Evolutionary conservation across 2,797 vertebrate species (phyloP), one percentile per base, ranked within the genome.

Genomic region (Adrianichthys oophorus): DNA sequence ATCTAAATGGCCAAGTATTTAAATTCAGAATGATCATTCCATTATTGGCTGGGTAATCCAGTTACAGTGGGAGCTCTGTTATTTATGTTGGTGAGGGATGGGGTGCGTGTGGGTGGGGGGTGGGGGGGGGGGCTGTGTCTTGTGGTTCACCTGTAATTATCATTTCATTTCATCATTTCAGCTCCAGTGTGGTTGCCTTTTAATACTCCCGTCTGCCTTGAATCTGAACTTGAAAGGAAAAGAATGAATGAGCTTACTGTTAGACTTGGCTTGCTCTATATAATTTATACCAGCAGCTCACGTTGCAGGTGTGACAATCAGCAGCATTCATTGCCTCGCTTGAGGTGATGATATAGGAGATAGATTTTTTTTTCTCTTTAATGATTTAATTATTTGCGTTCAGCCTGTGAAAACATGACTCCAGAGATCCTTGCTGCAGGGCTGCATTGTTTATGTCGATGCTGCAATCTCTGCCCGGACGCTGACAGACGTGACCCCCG

Each of bases 121-220:
- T 78, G 76, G 76, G 78, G 63, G 70, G 74, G 84, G 76, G 66
- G 68, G 55, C 68, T 47, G 81, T 85, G 87, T 79, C 79, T 87
- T 81, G 89, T 76, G 86, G 83, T 86, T 89, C 85, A 87, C 89
- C 85, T 89, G 85, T 92, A 88, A 91, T 91, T 90, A 90, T 76
- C 77, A 72, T 69, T 84, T 80, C 32, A 41, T 46, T 87, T 90
- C 80, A 87, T 86, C 82, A 87, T 84, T 82, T 91, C 85, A 86
- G 77, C 87, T 76, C 75, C 60, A 52, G 79, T 80, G 79, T 59
- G 84, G 85, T 82, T 88, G 56, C 82, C 77, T 85, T 89, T 83
- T 88, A 85, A 86, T 80, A 82, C 80, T 85, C 86, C 15, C 79
- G 72, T 80, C 82, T 82, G 76, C 85, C 85, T 87, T 83, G 85